A percentile compares a stretch with the other conserved stretches of the same genome.
Conservation (phyloP, 2,797 vertebrate genomes). For the Nannoperca obscura region DNA sequence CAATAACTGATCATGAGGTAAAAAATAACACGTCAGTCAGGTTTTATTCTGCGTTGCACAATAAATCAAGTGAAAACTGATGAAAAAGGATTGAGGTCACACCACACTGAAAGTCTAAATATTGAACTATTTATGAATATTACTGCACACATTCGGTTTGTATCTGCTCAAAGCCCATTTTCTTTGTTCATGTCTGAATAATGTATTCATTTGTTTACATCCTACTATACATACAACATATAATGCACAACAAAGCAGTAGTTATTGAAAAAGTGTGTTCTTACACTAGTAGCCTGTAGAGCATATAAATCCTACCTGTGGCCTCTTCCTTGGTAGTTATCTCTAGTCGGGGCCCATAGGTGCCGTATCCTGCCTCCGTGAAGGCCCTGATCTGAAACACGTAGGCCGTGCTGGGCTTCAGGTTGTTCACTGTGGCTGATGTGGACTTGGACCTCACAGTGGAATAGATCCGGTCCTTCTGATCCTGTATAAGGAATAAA, state of each 20-base stretch:
- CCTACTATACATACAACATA: not conserved
- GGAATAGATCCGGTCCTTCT: constrained; percentile 96
- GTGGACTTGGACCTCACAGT: constrained; percentile 96
- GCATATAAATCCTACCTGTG: constrained; percentile 84
- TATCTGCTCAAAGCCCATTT: not conserved
- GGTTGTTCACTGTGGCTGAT: constrained; percentile 95
- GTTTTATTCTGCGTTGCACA: not conserved
- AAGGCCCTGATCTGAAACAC: constrained; percentile 98
- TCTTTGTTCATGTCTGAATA: not conserved
- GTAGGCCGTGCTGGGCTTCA: constrained; percentile 97
- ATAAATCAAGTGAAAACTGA: not conserved
- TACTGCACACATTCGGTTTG: not conserved
- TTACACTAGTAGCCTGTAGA: not conserved
- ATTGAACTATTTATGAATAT: not conserved
- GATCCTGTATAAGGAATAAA: constrained; percentile 85
- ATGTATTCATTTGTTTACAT: not conserved
- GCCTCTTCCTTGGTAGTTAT: constrained; percentile 96
- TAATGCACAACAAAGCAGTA: not conserved
- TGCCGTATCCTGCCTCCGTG: constrained; percentile 96
- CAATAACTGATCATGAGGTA: no score
- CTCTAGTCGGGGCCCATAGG: constrained; percentile 93
- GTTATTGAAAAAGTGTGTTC: not conserved
- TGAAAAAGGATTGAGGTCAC: not conserved
- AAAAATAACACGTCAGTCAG: not conserved
- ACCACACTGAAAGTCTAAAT: not conserved